Evolutionary conservation across 2,888 invertebrate species (phyloP).

Genomic region (Scaptomyza parva): DNA sequence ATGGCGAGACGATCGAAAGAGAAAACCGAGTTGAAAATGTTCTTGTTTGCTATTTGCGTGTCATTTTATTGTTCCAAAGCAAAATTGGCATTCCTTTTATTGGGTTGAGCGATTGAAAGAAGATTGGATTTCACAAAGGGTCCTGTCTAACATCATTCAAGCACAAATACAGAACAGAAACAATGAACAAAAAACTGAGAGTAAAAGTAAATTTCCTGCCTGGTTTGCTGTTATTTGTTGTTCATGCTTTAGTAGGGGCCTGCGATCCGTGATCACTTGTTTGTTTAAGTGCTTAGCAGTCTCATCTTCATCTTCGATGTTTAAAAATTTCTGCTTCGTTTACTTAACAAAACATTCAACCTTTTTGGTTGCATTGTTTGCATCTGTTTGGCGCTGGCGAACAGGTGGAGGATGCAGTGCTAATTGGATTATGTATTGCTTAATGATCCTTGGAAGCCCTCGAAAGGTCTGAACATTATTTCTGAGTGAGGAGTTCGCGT

Average conservation of each 20-base stretch:
- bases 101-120: constrained; percentile 12
- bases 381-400: constrained; percentile 60
- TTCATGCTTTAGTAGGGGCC: constrained; percentile 53
- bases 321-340: constrained; percentile 74
- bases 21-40: constrained; percentile 28
- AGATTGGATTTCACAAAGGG: constrained; percentile 60
- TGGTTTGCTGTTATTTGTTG: constrained; percentile 23
- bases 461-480: neutral
- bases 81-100: constrained; percentile 73
- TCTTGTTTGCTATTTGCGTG: constrained; percentile 66
- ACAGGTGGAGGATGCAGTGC: constrained; percentile 71
- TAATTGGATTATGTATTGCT: constrained; percentile 78
- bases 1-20: constrained; percentile 14
- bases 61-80: constrained; percentile 53
- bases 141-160: constrained; percentile 65
- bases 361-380: constrained; percentile 54
- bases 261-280: constrained; percentile 69
- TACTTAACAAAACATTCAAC: constrained; percentile 71
- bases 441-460: constrained; percentile 67
- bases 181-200: constrained; percentile 45
- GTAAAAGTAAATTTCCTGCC: constrained; percentile 55
- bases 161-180: constrained; percentile 43
- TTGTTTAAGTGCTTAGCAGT: constrained; percentile 75
- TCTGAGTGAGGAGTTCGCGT: constrained; percentile 41
- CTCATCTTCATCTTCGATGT: constrained; percentile 41